Conservation (phyloP, 2,888 invertebrate species). For the Rhogogaster chlorosoma region DNA sequence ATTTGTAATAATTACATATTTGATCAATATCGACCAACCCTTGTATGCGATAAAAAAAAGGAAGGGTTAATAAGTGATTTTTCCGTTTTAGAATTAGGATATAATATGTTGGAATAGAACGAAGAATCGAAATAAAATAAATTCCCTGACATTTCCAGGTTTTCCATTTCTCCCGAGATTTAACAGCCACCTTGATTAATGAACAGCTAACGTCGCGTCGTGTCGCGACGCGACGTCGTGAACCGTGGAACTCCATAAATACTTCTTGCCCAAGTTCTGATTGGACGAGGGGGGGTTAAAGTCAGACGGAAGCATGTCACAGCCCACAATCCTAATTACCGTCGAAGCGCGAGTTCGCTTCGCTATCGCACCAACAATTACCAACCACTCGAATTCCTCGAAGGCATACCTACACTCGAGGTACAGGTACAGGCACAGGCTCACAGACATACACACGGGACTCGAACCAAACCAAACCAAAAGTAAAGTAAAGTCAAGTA, state of each 20-base stretch:
- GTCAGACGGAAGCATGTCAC: neutral
- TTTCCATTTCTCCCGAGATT: neutral
- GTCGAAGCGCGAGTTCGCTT: constrained; percentile 13
- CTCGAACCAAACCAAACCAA: neutral
- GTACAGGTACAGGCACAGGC: neutral
- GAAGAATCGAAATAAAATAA: neutral
- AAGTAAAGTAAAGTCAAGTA: too few species aligned
- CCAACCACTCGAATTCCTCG: constrained; percentile 1
- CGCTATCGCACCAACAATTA: constrained; percentile 26
- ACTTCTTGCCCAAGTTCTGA: constrained; percentile 18
- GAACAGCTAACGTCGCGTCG: neutral
- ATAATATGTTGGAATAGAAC: too few species aligned
- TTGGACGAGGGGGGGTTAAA: neutral
- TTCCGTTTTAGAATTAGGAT: too few species aligned
- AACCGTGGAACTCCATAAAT: neutral
- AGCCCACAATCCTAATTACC: constrained; percentile 31
- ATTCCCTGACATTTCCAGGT: neutral
- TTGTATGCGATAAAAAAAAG: too few species aligned
- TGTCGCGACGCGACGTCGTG: neutral
- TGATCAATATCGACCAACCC: neutral
- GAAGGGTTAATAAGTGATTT: too few species aligned
- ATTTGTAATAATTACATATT: neutral
- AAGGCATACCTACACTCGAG: neutral
- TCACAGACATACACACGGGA: neutral
- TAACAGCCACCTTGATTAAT: neutral